These are phyloP conservation scores for Brotula barbata DNA, from an alignment of 2,797 vertebrate species.

Conservation along the genomic window DNA sequence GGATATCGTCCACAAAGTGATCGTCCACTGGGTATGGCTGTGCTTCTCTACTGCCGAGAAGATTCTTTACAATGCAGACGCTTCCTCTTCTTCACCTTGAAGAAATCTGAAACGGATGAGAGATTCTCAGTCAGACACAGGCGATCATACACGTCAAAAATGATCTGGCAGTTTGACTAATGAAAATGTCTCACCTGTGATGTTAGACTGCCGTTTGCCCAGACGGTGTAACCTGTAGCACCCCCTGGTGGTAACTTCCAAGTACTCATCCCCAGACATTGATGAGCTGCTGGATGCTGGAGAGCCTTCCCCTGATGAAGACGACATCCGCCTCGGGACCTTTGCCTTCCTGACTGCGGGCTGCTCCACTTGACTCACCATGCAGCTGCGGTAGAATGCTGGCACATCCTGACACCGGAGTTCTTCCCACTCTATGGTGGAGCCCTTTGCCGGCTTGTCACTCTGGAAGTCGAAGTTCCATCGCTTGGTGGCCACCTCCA, in stretches of 20 bases:
- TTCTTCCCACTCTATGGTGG: slow-evolving; percentile 78
- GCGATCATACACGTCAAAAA: background rate
- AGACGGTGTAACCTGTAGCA: slow-evolving; percentile 51
- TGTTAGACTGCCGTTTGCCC: slow-evolving; percentile 74
- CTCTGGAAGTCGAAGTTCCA: slow-evolving; percentile 83
- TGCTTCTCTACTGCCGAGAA: slow-evolving; percentile 62
- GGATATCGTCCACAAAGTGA: slow-evolving; percentile 30
- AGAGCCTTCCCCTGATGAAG: slow-evolving; percentile 37
- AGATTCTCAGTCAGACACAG: background rate
- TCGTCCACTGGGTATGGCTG: slow-evolving; percentile 13
- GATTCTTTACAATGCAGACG: slow-evolving; percentile 68
- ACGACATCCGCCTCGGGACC: background rate
- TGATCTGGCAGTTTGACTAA: background rate
- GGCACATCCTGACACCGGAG: slow-evolving; percentile 76
- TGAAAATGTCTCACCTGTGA: slow-evolving; percentile 74
- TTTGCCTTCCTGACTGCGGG: background rate
- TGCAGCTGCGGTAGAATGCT: slow-evolving; percentile 76
- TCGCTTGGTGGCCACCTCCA: slow-evolving; percentile 76
- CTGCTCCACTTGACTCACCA: slow-evolving; percentile 30
- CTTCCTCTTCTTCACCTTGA: slow-evolving; percentile 76
- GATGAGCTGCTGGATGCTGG: slow-evolving; percentile 45
- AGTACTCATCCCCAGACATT: slow-evolving; percentile 66
- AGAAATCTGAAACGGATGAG: slow-evolving; percentile 73
- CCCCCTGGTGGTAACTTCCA: slow-evolving; percentile 68
- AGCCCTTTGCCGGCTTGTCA: slow-evolving; percentile 56